Evolutionary conservation across 2,113 vertebrate species (phyloP).

Genomic region (Ariopsis seemanni): DNA sequence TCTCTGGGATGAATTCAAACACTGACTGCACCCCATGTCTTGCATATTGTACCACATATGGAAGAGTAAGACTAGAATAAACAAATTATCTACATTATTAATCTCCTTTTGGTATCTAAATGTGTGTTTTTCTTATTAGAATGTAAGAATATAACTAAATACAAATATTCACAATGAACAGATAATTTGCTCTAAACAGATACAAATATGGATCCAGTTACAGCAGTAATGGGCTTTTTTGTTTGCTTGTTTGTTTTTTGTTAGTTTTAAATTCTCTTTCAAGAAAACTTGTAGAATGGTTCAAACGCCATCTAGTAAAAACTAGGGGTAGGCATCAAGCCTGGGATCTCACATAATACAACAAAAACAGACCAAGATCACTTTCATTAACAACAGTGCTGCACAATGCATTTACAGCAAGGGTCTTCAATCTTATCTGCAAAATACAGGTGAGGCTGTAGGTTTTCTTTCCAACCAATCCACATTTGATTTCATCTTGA

Average conservation of each 20-base stretch:
- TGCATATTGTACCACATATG: background rate
- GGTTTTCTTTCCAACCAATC: background rate
- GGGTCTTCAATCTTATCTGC: background rate
- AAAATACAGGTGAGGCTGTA: background rate
- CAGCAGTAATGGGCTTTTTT: background rate
- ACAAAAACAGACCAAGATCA: background rate
- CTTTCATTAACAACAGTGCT: background rate
- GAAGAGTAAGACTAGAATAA: background rate
- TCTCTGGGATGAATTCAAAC: no score
- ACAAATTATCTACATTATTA: background rate
- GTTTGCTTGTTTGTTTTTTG: no score
- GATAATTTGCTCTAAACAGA: background rate
- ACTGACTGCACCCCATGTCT: background rate
- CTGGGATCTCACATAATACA: background rate
- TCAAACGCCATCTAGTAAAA: background rate
- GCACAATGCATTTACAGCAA: background rate
- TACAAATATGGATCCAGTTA: background rate
- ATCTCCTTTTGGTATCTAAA: background rate
- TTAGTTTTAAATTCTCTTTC: background rate
- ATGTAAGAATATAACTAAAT: background rate
- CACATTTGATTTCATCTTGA: no score
- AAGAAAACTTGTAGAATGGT: no score
- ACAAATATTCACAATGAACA: background rate
- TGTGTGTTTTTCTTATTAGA: background rate
- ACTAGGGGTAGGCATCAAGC: background rate